These are phyloP conservation scores for Pseudomyrmex pallidus DNA, from an alignment of 1,140 invertebrate species.

Conservation along the genomic window DNA sequence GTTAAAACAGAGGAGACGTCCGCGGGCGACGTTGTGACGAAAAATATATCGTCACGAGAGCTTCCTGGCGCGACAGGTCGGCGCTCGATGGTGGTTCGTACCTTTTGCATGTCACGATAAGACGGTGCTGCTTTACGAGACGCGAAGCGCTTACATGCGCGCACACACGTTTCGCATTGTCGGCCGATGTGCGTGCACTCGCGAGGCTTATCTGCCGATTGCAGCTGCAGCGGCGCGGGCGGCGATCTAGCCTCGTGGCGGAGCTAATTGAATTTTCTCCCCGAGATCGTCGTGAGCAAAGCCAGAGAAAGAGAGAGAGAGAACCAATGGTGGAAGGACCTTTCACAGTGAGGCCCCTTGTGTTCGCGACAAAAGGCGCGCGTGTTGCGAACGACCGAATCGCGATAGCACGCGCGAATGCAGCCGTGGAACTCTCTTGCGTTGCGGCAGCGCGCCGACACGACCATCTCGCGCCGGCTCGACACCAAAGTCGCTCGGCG, in stretches of 20 bases:
- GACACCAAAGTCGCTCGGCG: slow-evolving; percentile 54
- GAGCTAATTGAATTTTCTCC: slow-evolving; percentile 79
- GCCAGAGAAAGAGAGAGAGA: slow-evolving; percentile 63
- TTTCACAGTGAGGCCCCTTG: slow-evolving; percentile 76
- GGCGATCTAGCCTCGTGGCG: slow-evolving; percentile 63
- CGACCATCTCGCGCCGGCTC: slow-evolving; percentile 42
- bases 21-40: not conserved
- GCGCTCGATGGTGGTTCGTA: slow-evolving; percentile 14
- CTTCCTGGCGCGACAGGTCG: slow-evolving; percentile 1
- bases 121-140: slow-evolving; percentile 7
- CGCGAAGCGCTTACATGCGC: not conserved
- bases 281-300: slow-evolving; percentile 68
- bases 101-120: slow-evolving; percentile 45
- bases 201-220: slow-evolving; percentile 64
- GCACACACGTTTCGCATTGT: slow-evolving; percentile 46
- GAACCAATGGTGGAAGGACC: slow-evolving; percentile 17
- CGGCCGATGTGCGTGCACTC: slow-evolving; percentile 15
- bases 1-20: not conserved
- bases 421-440: slow-evolving; percentile 62
- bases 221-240: slow-evolving; percentile 65
- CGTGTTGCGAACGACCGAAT: slow-evolving; percentile 69
- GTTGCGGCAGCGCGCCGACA: slow-evolving; percentile 30
- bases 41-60: slow-evolving; percentile 39
- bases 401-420: slow-evolving; percentile 76
- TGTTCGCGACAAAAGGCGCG: slow-evolving; percentile 77